Conservation (phyloP, 2,888 invertebrate genomes). For the Laspeyria flexula region DNA sequence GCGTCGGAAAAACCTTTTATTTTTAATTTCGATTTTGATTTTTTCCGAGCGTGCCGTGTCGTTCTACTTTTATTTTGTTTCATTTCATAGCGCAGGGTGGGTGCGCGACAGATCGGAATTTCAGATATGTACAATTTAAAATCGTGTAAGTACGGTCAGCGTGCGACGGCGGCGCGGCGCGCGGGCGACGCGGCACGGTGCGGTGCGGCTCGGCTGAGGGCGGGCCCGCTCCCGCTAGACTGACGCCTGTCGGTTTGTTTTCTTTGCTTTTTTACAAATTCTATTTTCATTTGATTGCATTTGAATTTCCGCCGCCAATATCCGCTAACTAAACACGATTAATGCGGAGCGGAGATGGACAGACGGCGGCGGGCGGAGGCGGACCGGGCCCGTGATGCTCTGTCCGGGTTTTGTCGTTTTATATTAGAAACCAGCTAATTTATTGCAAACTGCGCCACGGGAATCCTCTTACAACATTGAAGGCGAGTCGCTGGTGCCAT, state of each 20-base stretch:
- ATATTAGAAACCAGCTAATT: conserved; percentile 84
- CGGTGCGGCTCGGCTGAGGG: conserved; percentile 58
- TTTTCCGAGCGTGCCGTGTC: conserved; percentile 80
- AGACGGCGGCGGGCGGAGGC: conserved; percentile 67
- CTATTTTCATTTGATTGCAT: conserved; percentile 87
- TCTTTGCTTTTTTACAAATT: conserved; percentile 84
- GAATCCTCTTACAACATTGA: conserved; percentile 69
- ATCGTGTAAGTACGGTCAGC: conserved; percentile 86
- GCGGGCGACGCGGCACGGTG: conserved; percentile 53
- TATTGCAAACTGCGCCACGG: conserved; percentile 82
- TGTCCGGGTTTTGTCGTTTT: conserved; percentile 83
- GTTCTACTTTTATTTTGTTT: conserved; percentile 85
- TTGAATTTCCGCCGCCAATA: conserved; percentile 86
- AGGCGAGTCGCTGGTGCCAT: conserved; percentile 45
- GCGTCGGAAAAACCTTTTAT: conserved; percentile 78
- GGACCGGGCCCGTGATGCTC: conserved; percentile 63
- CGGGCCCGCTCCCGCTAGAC: conserved; percentile 74
- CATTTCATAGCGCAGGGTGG: conserved; percentile 85
- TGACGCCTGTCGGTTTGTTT: conserved; percentile 86
- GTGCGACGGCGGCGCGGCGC: conserved; percentile 51
- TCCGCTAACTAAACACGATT: conserved; percentile 87
- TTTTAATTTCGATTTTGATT: conserved; percentile 86
- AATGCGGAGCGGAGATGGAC: conserved; percentile 83
- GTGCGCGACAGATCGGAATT: conserved; percentile 86
- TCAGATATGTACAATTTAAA: conserved; percentile 87